Conservation (phyloP, 1,140 invertebrate species). For the Macrotrachela quadricornifera region DNA sequence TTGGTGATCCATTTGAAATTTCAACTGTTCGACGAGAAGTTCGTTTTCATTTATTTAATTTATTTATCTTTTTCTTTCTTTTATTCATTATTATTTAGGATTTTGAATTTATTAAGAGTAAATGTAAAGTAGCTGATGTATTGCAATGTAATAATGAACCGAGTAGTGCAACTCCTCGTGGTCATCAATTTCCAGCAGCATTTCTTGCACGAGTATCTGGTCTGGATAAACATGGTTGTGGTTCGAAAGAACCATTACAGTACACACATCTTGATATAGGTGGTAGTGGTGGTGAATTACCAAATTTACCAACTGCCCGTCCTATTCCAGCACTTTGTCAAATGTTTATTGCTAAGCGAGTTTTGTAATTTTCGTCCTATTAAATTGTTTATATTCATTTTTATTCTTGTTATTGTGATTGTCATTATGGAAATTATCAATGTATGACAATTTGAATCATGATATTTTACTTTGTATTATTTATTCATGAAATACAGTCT, state of each 20-base stretch:
- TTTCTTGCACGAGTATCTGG: conserved; percentile 68
- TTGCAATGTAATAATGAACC: conserved; percentile 51
- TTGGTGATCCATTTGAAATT: conserved; percentile 74
- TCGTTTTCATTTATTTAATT: conserved; percentile 6
- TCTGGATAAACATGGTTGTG: conserved; percentile 41
- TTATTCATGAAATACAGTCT: too few species aligned
- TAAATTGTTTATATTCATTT: too few species aligned
- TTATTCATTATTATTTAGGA: conserved; percentile 43
- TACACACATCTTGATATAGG: conserved; percentile 9
- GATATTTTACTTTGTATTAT: too few species aligned
- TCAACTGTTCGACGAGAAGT: conserved; percentile 51
- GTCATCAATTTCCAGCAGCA: conserved; percentile 66
- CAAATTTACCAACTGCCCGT: background rate
- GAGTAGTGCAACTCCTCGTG: conserved; percentile 45
- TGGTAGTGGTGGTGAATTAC: background rate
- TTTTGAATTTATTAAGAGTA: conserved; percentile 48
- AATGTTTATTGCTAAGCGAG: too few species aligned
- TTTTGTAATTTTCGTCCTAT: too few species aligned
- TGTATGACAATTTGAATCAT: too few species aligned
- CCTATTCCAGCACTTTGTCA: too few species aligned
- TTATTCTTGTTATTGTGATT: too few species aligned
- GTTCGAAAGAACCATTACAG: background rate
- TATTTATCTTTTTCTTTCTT: background rate
- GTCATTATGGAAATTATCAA: too few species aligned
- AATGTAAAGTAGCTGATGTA: conserved; percentile 63